Base-by-base conservation (phyloP, 2,113 vertebrate species). In the Atractosteus spatula region DNA sequence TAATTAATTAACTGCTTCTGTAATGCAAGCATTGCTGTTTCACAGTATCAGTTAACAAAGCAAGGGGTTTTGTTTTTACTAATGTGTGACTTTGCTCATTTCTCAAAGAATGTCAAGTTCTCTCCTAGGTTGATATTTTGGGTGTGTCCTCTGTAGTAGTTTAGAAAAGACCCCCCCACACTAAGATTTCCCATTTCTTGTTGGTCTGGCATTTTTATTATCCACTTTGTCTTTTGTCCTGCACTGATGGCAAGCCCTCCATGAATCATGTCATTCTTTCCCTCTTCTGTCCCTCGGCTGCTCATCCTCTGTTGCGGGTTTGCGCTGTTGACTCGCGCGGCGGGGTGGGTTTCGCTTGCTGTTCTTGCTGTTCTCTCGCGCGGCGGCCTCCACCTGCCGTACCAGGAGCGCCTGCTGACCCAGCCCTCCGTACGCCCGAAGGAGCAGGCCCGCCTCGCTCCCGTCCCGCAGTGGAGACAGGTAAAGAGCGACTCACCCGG, bases 391-490 rank as follows among this genome's bases (percentile, higher is more conserved):
- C 82, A n/a, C 83, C 91, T 94, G 85, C 94, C 94, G 82, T 93
- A 93, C 13, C 87, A 96, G 89, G 93, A 94, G 45, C 81, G 83
- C 83, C 81, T 93, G 87, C 89, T 92, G 82, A 81, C 87, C 86
- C 91, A 85, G 11, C 83, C 90, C n/a, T 82, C 84, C 82, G 82
- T 85, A 82, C 87, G 86, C 77, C 79, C 80, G 73, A 91, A 88
- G 78, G 91, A 95, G 86, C 91, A 93, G 78, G 84, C 89, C 71
- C 88, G 77, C 61, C 86, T 92, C 88, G 90, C 90, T 68, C 89
- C 91, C 73, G 83, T 88, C 41, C 96, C 96, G 29, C 95, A 92
- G 65, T 98, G 96, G 96, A 97, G 96, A 94, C 96, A 99, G 97
- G 97, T 99, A 98, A 98, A 82, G 66, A 75, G 75, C 71, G 67